Evolutionary conservation across 2,113 vertebrate species (phyloP).

Genomic region (Origma solitaria): DNA sequence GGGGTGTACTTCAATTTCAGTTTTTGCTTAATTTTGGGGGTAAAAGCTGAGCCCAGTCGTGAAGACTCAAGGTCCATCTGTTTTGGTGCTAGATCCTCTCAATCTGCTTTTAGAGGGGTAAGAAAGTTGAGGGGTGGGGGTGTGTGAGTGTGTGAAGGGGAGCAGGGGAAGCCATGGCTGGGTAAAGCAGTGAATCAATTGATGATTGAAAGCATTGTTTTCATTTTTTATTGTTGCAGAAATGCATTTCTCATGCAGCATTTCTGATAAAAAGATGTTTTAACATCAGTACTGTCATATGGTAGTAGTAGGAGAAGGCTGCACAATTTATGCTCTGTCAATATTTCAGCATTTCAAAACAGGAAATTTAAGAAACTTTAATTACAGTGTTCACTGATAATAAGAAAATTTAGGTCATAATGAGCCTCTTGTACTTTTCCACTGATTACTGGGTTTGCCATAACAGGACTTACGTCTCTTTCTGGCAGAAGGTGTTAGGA

Average conservation of each 20-base stretch:
- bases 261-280: not conserved
- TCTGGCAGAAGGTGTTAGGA: not conserved
- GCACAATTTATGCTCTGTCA: not conserved
- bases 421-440: not conserved
- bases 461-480: not conserved
- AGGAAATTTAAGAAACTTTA: not conserved
- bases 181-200: rapidly evolving
- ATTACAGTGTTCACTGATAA: not conserved
- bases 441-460: not conserved
- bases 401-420: not conserved
- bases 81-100: not conserved
- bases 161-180: rapidly evolving
- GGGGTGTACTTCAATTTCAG: not conserved
- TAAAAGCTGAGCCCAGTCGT: not conserved
- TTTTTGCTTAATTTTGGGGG: not conserved
- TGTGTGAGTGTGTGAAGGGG: too few relatives aligned
- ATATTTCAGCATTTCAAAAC: not conserved
- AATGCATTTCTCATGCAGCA: rapidly evolving
- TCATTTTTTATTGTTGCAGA: too few relatives aligned
- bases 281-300: not conserved
- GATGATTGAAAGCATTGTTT: not conserved
- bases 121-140: not conserved
- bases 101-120: not conserved
- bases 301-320: not conserved
- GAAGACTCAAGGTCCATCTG: not conserved